A percentile compares a stretch with the other conserved stretches of the same genome.
These are phyloP conservation scores for Stegophylla sp. DNA, from an alignment of 2,888 invertebrate genomes.

Conservation along the genomic window DNA sequence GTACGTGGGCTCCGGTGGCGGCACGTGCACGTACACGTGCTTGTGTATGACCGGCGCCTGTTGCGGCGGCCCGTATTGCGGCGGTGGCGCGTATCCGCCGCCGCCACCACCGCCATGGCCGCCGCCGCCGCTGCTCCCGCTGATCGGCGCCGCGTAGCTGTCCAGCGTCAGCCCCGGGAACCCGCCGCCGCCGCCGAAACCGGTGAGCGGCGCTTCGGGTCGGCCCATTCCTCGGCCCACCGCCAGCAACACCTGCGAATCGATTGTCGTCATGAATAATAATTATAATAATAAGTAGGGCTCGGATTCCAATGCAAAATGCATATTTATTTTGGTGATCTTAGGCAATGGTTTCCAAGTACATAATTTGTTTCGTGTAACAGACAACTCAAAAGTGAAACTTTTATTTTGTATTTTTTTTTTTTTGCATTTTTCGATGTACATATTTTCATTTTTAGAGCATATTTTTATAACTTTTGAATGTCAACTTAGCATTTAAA, in stretches of 20 bases:
- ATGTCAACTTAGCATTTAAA: too few relatives aligned
- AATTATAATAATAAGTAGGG: too few relatives aligned
- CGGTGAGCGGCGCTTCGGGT: constrained; percentile 62
- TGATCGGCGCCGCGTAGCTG: constrained; percentile 68
- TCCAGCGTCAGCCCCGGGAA: constrained; percentile 65
- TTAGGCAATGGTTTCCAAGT: too few relatives aligned
- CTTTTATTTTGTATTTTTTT: too few relatives aligned
- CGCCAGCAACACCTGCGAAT: constrained; percentile 63
- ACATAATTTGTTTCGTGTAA: too few relatives aligned
- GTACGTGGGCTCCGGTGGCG: constrained; percentile 82
- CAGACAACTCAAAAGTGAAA: too few relatives aligned
- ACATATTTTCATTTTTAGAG: too few relatives aligned
- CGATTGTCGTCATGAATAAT: not conserved
- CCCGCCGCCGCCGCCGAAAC: constrained; percentile 64
- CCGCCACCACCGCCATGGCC: constrained; percentile 62
- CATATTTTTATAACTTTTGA: too few relatives aligned
- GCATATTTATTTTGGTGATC: too few relatives aligned
- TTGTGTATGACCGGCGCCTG: constrained; percentile 83
- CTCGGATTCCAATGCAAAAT: too few relatives aligned
- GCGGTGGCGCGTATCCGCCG: constrained; percentile 70
- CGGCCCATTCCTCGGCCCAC: constrained; percentile 63
- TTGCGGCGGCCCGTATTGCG: constrained; percentile 76
- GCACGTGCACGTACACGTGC: constrained; percentile 89
- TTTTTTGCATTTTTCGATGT: too few relatives aligned
- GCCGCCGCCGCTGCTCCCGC: constrained; percentile 61